Base-by-base conservation (phyloP, 2,888 invertebrate species). In the Drosophila affinis region DNA sequence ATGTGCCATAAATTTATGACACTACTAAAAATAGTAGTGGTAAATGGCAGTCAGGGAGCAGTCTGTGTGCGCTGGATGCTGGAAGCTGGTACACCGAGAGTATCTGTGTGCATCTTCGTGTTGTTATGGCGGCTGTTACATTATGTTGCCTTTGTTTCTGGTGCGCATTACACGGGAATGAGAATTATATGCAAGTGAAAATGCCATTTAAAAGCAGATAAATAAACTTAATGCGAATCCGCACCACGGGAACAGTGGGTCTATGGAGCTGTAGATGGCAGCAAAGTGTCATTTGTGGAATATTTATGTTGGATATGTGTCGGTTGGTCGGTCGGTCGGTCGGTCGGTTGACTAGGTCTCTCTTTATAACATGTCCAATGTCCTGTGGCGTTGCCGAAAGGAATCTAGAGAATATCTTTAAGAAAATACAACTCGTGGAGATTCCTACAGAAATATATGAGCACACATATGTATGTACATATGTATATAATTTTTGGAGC, bases 81-180 rank as follows among this genome's bases (percentile, higher is more conserved):
- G 51, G 48, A 51, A 48, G 44, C 29, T 9, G 9, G 9, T 29
- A 29, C 29, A 29, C 29, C 29, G 29, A 29, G 29, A 29, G 29
- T 51, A 67, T 74, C 59, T 74, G 64, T 60, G 49, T 49, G 51
- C 45, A 18, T 60, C 51, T 29, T 52, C 68, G 27, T 56, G 67
- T 54, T 73, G 64, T 69, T 59, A 65, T 65, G 73, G 79, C 67
- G 60, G 68, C 81, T 65, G 59, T 79, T 86, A 82, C 82, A 82
- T 80, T 88, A 83, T 83, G 88, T 88, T 87, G 88, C 75, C 88
- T 83, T 83, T 83, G 82, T 83, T 88, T 83, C 82, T 88, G 81
- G 74, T 83, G 87, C 88, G 76, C 88, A 83, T 83, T 83, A 88
- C 82, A 83, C 64, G 88, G 72, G 68, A 74, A 72, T 71, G 63